These are phyloP conservation scores for Hirundo rustica DNA, from an alignment of 2,797 vertebrate genomes.

Conservation along the genomic window DNA sequence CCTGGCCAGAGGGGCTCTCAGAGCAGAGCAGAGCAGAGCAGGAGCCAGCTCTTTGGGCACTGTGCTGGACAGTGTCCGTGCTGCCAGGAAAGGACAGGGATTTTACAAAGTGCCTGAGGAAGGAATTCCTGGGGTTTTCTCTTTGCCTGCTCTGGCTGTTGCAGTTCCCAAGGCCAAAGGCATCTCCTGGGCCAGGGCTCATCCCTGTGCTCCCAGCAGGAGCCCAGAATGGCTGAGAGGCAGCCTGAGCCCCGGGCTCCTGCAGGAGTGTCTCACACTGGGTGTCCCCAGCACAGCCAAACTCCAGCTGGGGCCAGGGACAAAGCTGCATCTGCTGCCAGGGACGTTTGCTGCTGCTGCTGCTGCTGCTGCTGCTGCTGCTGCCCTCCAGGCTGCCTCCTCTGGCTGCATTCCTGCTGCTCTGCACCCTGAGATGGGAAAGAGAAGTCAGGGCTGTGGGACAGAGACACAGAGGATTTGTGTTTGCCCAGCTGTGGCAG, in stretches of 20 bases:
- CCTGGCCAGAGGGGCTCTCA: background rate
- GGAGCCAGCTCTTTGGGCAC: background rate
- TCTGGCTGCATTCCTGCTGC: background rate
- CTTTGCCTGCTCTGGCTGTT: background rate
- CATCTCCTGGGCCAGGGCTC: background rate
- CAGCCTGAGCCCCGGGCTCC: background rate
- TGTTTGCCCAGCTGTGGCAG: background rate
- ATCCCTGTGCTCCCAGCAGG: background rate
- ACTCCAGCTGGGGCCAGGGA: background rate
- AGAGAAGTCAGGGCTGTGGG: background rate
- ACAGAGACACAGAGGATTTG: background rate
- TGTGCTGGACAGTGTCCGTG: background rate
- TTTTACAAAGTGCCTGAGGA: background rate
- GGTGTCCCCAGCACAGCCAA: rapidly evolving
- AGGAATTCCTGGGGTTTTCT: background rate
- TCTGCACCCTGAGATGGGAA: background rate
- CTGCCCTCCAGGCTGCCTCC: background rate
- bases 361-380: background rate
- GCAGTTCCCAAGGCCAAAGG: background rate
- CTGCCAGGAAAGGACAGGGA: background rate
- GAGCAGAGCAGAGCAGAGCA: background rate
- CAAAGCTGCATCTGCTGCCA: background rate
- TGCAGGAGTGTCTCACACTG: background rate
- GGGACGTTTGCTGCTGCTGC: background rate
- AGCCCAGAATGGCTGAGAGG: background rate